Base-by-base conservation (phyloP, 2,888 invertebrate genomes). In the Hirtodrosophila trivittata region DNA sequence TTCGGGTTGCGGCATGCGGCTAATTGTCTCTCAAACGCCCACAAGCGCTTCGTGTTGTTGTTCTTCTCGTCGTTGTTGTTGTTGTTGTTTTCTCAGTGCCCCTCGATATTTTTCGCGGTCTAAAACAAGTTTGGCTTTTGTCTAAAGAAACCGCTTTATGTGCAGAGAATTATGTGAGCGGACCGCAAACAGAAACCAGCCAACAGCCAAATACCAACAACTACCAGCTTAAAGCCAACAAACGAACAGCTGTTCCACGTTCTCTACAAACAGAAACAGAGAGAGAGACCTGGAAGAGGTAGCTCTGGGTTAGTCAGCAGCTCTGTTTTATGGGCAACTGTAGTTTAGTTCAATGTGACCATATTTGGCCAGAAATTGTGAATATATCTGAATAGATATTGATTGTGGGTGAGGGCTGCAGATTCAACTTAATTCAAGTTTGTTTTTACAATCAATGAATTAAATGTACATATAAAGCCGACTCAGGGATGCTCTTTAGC, bases 21-120 rank as follows among this genome's bases (percentile, higher is more conserved):
- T 81, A 81, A 81, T 81, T 84, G 80, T 84, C 77, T 81, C 73
- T 75, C 73, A 59, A 70, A 68, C 81, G 81, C 80, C 80, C 80
- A 81, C 80, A 76, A 68, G 55, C 56, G 47, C 45, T 39, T 71
- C 18, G 5, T 21, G 18, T 21, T 21, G 18, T 21, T 21, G 18
- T 21, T 21, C 5, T 21, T 5, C 18, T 18, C n/a, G 6, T 28
- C 9, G 8, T 30, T 39, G 26, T 39, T 30, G 14, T 30, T 30
- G 7, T 41, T 30, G 16, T 25, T 41, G 49, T 47, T 62, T 32
- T 54, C 49, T 32, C 51, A 45, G 47, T 47, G 51, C 58, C 65
- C 47, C 58, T 60, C 60, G 50, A 55, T 66, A 66, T 47, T 45
- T n/a, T 51, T 58, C 45, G 56, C 59, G 55, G 52, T 60, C 42